phyloP scores from a whole-genome alignment of 2,888 invertebrate species.

The Iselma pallidipennis region DNA sequence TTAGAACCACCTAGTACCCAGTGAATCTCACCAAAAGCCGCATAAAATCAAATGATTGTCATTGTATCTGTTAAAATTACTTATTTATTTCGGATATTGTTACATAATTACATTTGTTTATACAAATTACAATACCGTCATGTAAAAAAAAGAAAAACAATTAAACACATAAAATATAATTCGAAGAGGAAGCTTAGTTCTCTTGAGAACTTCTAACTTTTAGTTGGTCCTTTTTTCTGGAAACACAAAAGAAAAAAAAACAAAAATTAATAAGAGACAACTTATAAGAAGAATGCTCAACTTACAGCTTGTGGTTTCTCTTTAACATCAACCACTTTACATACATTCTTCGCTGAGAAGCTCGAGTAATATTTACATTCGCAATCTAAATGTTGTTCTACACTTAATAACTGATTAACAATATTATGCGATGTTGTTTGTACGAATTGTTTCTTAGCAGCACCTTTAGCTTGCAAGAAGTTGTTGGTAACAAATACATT shows the following conservation, averaged over 20 bases:
- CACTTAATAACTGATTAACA: slow-evolving; percentile 52
- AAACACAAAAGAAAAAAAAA: slow-evolving; percentile 35
- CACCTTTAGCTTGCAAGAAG: slow-evolving; percentile 60
- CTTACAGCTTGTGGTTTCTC: slow-evolving; percentile 33
- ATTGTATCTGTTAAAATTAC: no score
- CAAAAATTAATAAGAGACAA: slow-evolving; percentile 2
- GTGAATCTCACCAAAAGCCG: no score
- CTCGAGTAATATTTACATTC: slow-evolving; percentile 43
- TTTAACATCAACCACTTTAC: slow-evolving; percentile 41
- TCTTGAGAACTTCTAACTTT: slow-evolving; percentile 24
- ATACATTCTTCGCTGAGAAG: slow-evolving; percentile 43
- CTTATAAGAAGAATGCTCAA: neutral
- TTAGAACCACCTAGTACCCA: no score
- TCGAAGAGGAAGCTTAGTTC: slow-evolving; percentile 2
- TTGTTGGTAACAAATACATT: slow-evolving; percentile 67
- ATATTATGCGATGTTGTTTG: slow-evolving; percentile 60
- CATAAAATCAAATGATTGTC: no score
- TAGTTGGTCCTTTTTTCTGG: slow-evolving; percentile 38
- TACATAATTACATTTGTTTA: slow-evolving; percentile 34
- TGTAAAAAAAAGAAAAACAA: slow-evolving; percentile 34
- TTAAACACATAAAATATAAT: slow-evolving; percentile 10
- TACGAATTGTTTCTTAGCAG: slow-evolving; percentile 65
- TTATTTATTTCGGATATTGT: slow-evolving; percentile 9
- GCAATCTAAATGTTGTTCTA: slow-evolving; percentile 57
- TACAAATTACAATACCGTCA: slow-evolving; percentile 40